Base-by-base conservation (phyloP, 1,140 invertebrate genomes). In the Goniozus legneri region DNA sequence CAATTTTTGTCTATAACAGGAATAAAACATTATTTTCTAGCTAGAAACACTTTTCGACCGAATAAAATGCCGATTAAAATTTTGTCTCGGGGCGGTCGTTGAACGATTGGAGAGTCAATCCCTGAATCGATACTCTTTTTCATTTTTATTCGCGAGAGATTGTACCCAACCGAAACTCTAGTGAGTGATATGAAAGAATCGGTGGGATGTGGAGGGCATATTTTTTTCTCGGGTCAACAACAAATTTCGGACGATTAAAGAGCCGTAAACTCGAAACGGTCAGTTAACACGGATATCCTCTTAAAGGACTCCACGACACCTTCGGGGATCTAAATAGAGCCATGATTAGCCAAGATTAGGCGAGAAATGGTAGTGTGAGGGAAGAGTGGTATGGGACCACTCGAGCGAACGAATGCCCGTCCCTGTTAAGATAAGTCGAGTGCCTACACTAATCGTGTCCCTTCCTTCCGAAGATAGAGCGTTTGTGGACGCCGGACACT, bases 221-320 rank as follows among this genome's bases (percentile, higher is more conserved):
- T 50, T 36, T 34, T 54, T 52, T 36, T 52, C 35, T 48, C 20
- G n/a, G 42, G 52, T 34, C 45, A 33, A 49, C 54, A 58, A 64
- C 63, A 67, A 67, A 67, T 67, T 64, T 64, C 58, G 48, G 30
- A 47, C 62, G 63, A 65, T 69, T 66, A 66, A 64, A 60, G 59
- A 52, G 51, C 52, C 57, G 54, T 62, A 63, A 66, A 58, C 33
- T 49, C 58, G 58, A 47, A 52, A 47, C 47, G 57, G 48, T 47
- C 58, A 50, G 47, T 58, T 63, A 58, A 69, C 67, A 68, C 65
- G 64, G 60, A 67, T 69, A 69, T 65, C 66, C 65, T 68, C 60
- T 69, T 69, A 69, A 68, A 62, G 60, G 61, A 45, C 48, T 50
- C 54, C 46, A 40, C 40, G 41, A 32, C 48, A 40, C 41, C 53